phyloP scores from a whole-genome alignment of 2,888 invertebrate species.

The Cerceris rybyensis region DNA sequence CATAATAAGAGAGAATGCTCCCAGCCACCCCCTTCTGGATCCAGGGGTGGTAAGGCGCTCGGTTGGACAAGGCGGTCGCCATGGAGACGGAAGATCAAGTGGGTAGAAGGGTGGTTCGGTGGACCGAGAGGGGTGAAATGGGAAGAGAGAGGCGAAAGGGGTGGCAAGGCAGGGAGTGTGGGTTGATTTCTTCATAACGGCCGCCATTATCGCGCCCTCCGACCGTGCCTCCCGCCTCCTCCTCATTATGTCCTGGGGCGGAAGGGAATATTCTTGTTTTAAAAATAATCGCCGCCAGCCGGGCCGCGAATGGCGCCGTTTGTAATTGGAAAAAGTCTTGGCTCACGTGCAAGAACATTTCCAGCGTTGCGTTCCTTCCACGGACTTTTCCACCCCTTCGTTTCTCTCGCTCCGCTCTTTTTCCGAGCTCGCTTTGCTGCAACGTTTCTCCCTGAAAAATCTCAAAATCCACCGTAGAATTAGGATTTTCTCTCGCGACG shows the following conservation, averaged over 20 bases:
- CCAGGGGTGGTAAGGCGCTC: constrained; percentile 66
- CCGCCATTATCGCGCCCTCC: constrained; percentile 79
- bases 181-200: constrained; percentile 82
- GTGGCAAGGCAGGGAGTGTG: constrained; percentile 59
- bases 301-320: constrained; percentile 74
- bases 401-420: background rate
- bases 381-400: background rate
- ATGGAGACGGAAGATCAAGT: constrained; percentile 76
- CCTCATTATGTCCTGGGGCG: constrained; percentile 75
- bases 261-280: constrained; percentile 78
- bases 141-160: constrained; percentile 28
- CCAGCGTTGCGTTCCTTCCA: constrained; percentile 19
- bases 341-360: constrained; percentile 56
- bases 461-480: constrained; percentile 31
- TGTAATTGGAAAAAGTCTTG: constrained; percentile 77
- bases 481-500: constrained; percentile 43
- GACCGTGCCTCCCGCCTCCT: constrained; percentile 57
- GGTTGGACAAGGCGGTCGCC: constrained; percentile 79
- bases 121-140: constrained; percentile 34
- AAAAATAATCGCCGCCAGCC: constrained; percentile 72
- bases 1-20: constrained; percentile 71
- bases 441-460: constrained; percentile 7
- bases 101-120: constrained; percentile 58
- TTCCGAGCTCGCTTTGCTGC: background rate
- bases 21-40: constrained; percentile 45